Evolutionary conservation across 1,140 invertebrate genomes (phyloP), one percentile per base, ranked within the genome.

Genomic region (Polypedilum vanderplanki): DNA sequence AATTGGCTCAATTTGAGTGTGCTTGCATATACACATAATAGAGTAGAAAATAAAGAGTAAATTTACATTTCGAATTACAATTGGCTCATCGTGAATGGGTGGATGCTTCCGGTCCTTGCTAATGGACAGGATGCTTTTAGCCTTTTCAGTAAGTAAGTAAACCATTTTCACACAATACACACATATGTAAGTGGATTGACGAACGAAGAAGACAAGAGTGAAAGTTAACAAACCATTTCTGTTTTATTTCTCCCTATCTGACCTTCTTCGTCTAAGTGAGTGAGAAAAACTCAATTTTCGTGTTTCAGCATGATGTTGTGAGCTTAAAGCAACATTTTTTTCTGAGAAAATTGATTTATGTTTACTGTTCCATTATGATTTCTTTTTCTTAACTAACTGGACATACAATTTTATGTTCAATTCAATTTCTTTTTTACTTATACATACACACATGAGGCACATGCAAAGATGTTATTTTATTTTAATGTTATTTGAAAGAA

Each of bases 401-500:
- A 33, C 24, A 33, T 5, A 33, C n/a, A 33, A 3, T 33, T 33
- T 33, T 33, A 33, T 33, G 24, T 33, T 33, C 24, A 33, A 33
- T 33, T 33, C 24, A 33, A 33, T 33, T 33, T 33, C 24, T 33
- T 33, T 33, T 33, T 33, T 33, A 3, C 24, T n/a, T n/a, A n/a
- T n/a, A n/a, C n/a, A n/a, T n/a, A 5, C 46, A 57, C 46, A 15
- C 24, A 57, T 57, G 46, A 12, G 12, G 46, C 12, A 57, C 46
- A 57, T 46, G 15, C 41, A 46, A n/a, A 57, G 46, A 57, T 57
- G 46, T 22, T 70, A 70, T 70, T 70, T 70, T 70, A 18, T 70
- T 70, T 70, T 70, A 70, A 70, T 70, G 18, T 7, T 18, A 70
- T 70, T 70, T 70, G 65, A 57, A 57, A 15, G 65, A 70, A 20